A percentile compares a stretch with the other conserved stretches of the same genome.
phyloP scores from a whole-genome alignment of 2,113 vertebrate genomes.

The Tragelaphus buxtoni region DNA sequence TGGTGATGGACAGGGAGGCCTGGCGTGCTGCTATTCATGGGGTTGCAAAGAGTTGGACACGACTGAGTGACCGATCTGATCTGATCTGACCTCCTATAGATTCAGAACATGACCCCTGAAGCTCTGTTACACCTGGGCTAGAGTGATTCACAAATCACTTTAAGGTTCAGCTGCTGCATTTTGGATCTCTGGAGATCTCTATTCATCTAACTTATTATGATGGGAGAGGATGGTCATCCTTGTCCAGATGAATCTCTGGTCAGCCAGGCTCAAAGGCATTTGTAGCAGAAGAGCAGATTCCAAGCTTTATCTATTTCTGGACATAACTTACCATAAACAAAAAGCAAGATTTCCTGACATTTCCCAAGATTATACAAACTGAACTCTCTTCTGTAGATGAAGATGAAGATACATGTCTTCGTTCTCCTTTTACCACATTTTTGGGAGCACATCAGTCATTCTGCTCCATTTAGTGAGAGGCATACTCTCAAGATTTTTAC shows the following conservation, averaged over 20 bases:
- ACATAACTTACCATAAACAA: background rate
- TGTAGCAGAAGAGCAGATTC: background rate
- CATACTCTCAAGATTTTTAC: background rate
- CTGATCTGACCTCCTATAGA: background rate
- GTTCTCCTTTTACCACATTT: background rate
- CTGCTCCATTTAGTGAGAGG: background rate
- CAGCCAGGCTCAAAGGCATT: background rate
- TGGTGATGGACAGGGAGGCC: no score
- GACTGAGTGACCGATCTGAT: no score
- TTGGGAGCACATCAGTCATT: background rate
- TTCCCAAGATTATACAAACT: background rate
- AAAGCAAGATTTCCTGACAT: background rate
- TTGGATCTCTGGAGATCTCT: background rate
- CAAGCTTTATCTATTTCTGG: background rate
- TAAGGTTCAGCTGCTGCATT: background rate
- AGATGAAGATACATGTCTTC: accelerated
- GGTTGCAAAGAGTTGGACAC: no score
- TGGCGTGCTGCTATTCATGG: no score
- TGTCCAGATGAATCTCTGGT: background rate
- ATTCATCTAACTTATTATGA: background rate
- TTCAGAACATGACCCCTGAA: background rate
- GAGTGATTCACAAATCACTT: background rate
- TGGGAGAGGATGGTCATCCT: background rate
- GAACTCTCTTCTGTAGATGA: background rate
- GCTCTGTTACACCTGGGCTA: background rate